These are phyloP conservation scores for Rhadinocentrus ornatus DNA, from an alignment of 2,797 vertebrate genomes.

Conservation along the genomic window DNA sequence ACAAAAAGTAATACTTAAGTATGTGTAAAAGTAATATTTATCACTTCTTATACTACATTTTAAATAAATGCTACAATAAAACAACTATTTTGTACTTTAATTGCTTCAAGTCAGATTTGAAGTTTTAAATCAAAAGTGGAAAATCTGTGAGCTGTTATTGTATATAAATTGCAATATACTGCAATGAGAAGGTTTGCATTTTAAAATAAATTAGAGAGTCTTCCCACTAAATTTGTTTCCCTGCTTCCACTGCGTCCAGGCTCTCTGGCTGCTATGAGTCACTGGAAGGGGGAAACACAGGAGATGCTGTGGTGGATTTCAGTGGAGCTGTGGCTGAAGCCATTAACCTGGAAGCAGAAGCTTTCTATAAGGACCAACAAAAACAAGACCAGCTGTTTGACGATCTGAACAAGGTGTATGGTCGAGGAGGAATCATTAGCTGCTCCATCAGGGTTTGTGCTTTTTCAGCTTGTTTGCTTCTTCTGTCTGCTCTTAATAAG, in stretches of 20 bases:
- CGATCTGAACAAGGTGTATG: slow-evolving; percentile 87
- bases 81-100: not conserved
- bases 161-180: no score
- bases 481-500: not conserved
- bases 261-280: slow-evolving; percentile 93
- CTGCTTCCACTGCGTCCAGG: slow-evolving; percentile 69
- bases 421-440: slow-evolving; percentile 91
- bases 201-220: no score
- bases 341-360: slow-evolving; percentile 78
- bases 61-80: not conserved
- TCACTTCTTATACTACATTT: not conserved
- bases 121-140: not conserved
- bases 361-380: slow-evolving; percentile 66
- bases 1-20: not conserved
- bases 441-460: slow-evolving; percentile 88
- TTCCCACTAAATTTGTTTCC: not conserved
- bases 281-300: slow-evolving; percentile 91
- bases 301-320: slow-evolving; percentile 95
- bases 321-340: slow-evolving; percentile 91
- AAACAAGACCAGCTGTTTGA: slow-evolving; percentile 87
- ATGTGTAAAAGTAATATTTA: no score
- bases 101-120: not conserved
- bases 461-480: not conserved
- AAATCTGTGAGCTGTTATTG: no score
- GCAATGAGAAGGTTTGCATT: no score